Evolutionary conservation across 1,140 invertebrate genomes (phyloP), one percentile per base, ranked within the genome.

Genomic region (Pogonus chalceus): DNA sequence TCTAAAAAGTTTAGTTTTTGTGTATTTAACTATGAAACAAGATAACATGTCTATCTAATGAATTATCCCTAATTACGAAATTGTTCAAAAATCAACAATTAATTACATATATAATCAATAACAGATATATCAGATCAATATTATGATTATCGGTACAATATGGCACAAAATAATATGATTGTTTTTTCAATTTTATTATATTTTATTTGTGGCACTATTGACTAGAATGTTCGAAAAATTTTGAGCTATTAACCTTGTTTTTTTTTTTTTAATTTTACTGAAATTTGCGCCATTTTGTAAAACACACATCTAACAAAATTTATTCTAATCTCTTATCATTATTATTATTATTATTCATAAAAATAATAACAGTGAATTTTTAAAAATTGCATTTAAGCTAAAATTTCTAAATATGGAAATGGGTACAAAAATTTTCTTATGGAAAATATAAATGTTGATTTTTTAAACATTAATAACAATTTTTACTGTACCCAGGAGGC

Each of bases 401-500:
- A 9, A 9, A 35, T 9, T 35, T 9, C 9, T 35, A n/a, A 35
- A 9, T 35, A 51, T 14, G 12, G 31, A 35, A 14, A 51, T 35
- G 14, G 31, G 20, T 22, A 18, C 12, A 26, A 51, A 51, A 51
- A 26, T 3, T 51, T 3, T n/a, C 23, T n/a, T 31, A 23, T 9
- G 16, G 23, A 35, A 35, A n/a, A 23, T 9, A 12, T 35, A 9
- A 35, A 35, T 35, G 31, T 35, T 9, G 31, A 9, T 35, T 9
- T 9, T 35, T 9, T 35, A 14, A 46, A 21, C 14, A 23, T 26
- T 22, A 56, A n/a, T 9, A 20, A 31, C 18, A 35, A 16, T 12
- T 2, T 49, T 77, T 80, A 90, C 76, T 90, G 87, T 56, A 96
- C 84, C 96, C 96, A 98, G 14, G 85, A 85, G 18, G 87, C 85